Conservation (phyloP, 2,888 invertebrate species). For the Eilema depressum region DNA sequence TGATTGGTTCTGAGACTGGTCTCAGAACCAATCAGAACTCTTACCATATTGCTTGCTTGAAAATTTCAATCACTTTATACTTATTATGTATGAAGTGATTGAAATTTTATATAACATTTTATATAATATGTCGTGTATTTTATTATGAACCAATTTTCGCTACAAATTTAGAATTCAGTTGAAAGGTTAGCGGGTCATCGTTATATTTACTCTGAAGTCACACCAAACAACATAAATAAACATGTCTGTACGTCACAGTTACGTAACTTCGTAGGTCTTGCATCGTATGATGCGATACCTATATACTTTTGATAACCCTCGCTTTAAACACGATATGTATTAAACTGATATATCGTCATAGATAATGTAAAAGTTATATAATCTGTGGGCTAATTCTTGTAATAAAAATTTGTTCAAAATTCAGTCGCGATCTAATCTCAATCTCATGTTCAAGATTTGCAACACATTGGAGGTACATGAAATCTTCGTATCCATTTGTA, state of each 20-base stretch:
- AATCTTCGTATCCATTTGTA: no score
- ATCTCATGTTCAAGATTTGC: no score
- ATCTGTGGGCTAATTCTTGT: no score
- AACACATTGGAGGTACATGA: no score
- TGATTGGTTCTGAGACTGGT: no score
- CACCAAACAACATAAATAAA: neutral
- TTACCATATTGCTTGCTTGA: no score
- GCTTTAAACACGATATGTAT: neutral
- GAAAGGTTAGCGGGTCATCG: conserved; percentile 1
- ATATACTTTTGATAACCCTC: neutral
- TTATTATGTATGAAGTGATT: no score
- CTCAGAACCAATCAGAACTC: no score
- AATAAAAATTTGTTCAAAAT: neutral
- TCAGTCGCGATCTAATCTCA: no score
- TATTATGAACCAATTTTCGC: neutral
- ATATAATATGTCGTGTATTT: no score
- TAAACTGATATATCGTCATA: neutral
- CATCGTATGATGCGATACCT: neutral
- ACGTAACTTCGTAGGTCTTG: neutral
- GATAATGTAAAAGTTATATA: neutral
- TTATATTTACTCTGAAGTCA: neutral
- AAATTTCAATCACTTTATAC: no score
- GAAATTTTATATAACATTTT: no score
- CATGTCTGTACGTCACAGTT: neutral
- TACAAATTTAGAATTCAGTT: neutral